phyloP scores from a whole-genome alignment of 2,888 invertebrate species.

The Lepetodrilus schrolli region DNA sequence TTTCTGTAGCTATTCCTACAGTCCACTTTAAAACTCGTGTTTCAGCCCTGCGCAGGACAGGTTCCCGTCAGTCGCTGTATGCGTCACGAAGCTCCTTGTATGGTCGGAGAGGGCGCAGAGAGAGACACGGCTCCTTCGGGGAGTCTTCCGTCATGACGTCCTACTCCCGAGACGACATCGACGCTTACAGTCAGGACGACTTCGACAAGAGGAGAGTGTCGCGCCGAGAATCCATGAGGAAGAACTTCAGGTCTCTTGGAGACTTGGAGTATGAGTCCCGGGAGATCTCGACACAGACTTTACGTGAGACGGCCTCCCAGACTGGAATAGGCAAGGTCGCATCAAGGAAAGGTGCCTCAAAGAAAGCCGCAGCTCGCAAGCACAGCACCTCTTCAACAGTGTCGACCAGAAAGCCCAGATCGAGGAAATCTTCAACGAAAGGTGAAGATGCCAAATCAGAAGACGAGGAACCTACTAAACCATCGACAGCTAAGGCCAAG shows the following conservation, averaged over 20 bases:
- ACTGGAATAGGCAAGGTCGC: slow-evolving; percentile 54
- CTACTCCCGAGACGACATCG: slow-evolving; percentile 63
- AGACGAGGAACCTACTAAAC: slow-evolving; percentile 15
- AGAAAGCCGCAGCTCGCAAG: neutral
- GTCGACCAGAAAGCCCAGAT: slow-evolving; percentile 28
- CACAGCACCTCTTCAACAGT: neutral
- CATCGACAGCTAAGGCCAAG: slow-evolving; percentile 25
- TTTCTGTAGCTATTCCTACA: no score
- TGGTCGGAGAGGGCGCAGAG: slow-evolving; percentile 53
- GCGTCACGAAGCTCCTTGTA: slow-evolving; percentile 66
- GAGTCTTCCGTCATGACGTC: slow-evolving; percentile 55
- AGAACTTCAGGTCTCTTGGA: slow-evolving; percentile 60
- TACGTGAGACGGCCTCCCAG: slow-evolving; percentile 63
- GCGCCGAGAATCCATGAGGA: slow-evolving; percentile 45
- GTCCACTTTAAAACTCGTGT: no score
- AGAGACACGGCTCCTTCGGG: slow-evolving; percentile 49
- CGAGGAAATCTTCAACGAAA: slow-evolving; percentile 29
- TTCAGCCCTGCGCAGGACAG: slow-evolving; percentile 59
- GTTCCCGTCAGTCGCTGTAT: slow-evolving; percentile 63
- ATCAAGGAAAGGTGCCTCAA: slow-evolving; percentile 3
- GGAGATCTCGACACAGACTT: slow-evolving; percentile 55
- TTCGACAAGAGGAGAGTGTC: slow-evolving; percentile 53
- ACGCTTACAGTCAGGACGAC: slow-evolving; percentile 52
- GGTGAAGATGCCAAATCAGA: slow-evolving; percentile 36
- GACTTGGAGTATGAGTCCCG: slow-evolving; percentile 51